These are phyloP conservation scores for Chaetodon trifascialis DNA, from an alignment of 2,113 vertebrate species.

Conservation along the genomic window DNA sequence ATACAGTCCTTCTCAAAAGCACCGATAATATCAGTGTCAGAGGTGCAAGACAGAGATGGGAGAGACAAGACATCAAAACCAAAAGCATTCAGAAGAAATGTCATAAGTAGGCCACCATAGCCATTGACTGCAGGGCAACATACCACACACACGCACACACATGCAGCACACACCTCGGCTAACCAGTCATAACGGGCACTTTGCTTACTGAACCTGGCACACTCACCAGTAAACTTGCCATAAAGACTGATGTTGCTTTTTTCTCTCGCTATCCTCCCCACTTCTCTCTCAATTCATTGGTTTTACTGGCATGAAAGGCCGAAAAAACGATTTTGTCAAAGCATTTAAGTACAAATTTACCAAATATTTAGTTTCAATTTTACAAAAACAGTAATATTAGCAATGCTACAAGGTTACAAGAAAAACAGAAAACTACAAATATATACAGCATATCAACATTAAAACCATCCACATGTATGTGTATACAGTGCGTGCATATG, in stretches of 20 bases:
- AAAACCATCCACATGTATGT: no score
- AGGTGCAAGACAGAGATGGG: constrained; percentile 14
- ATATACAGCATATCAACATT: no score
- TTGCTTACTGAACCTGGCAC: constrained; percentile 33
- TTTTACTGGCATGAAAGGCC: no score
- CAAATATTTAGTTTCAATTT: no score
- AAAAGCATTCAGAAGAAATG: constrained; percentile 16
- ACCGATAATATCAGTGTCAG: constrained; percentile 47
- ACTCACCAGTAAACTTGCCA: constrained; percentile 25
- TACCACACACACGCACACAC: neutral
- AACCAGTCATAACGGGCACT: constrained; percentile 41
- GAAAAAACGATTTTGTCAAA: no score
- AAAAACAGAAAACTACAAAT: no score
- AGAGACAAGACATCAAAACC: constrained; percentile 48
- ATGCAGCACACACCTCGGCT: neutral
- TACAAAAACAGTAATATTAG: no score
- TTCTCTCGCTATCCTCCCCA: neutral
- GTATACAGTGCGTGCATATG: no score
- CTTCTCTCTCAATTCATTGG: neutral
- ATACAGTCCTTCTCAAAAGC: constrained; percentile 9
- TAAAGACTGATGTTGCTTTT: constrained; percentile 31
- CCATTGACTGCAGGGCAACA: neutral
- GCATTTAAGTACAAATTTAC: no score
- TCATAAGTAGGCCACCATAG: neutral
- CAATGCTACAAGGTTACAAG: no score